Percentiles rank a stretch among this genome's conserved stretches.
These are phyloP conservation scores for Periparus ater DNA, from an alignment of 2,797 vertebrate genomes.

Conservation along the genomic window DNA sequence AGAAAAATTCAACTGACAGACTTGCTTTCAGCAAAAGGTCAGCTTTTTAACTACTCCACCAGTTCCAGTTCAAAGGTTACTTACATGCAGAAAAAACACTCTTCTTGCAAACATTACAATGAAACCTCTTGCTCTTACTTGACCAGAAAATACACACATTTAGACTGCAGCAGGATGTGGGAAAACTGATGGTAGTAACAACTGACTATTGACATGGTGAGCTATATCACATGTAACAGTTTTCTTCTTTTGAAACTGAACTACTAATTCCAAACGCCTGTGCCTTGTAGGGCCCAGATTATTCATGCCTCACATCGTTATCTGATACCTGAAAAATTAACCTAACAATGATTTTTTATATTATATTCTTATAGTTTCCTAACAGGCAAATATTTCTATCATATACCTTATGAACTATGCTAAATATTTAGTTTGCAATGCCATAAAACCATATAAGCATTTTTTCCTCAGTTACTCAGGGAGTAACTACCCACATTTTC, in stretches of 20 bases:
- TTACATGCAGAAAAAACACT: neutral
- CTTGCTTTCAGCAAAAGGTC: neutral
- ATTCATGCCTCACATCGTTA: neutral
- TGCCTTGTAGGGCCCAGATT: neutral
- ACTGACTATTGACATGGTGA: neutral
- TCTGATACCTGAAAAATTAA: conserved; percentile 15
- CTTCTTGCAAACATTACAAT: neutral
- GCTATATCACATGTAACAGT: neutral
- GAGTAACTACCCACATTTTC: too few species aligned
- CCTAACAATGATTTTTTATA: neutral
- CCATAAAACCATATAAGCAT: neutral
- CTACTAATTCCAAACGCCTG: neutral
- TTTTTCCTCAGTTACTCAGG: neutral
- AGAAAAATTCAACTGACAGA: neutral
- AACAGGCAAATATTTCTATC: conserved; percentile 3
- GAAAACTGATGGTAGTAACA: neutral
- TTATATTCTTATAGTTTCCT: neutral
- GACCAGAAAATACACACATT: fast-evolving
- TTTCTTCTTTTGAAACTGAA: neutral
- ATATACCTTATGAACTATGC: neutral
- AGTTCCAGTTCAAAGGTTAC: neutral
- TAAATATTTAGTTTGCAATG: conserved; percentile 16
- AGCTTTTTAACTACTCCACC: neutral
- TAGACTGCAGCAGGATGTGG: neutral
- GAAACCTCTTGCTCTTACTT: neutral